Percentiles rank a stretch among this genome's conserved stretches.
phyloP scores from a whole-genome alignment of 2,888 invertebrate species.

The Pharmacophagus antenor region DNA sequence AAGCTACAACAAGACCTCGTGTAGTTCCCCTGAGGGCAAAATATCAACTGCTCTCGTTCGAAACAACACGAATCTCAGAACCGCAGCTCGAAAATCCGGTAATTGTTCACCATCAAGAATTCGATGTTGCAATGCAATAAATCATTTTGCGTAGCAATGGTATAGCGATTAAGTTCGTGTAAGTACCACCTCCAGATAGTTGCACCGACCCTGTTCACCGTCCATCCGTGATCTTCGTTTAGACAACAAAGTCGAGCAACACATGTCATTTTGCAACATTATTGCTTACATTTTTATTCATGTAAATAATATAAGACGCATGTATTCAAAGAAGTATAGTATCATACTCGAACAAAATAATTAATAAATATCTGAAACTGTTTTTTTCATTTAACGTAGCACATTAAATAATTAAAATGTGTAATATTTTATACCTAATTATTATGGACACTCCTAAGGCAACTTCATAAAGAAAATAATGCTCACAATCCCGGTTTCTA shows the following conservation, averaged over 20 bases:
- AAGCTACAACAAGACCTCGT: constrained; percentile 21
- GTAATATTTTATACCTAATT: too few relatives aligned
- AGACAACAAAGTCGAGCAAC: constrained; percentile 10
- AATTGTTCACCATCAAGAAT: constrained; percentile 27
- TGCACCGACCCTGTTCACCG: constrained; percentile 19
- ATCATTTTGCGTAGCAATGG: constrained; percentile 25
- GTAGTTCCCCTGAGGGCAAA: constrained; percentile 28
- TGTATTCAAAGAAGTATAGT: constrained; percentile 5
- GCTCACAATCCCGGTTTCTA: too few relatives aligned
- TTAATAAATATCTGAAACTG: background rate
- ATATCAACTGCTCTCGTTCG: constrained; percentile 22
- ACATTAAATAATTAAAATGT: too few relatives aligned
- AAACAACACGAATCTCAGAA: constrained; percentile 27
- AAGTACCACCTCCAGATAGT: constrained; percentile 23
- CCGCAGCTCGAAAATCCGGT: constrained; percentile 25
- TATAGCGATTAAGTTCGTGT: constrained; percentile 23
- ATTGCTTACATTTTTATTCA: constrained; percentile 4
- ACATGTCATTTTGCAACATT: constrained; percentile 18
- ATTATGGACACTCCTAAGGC: too few relatives aligned
- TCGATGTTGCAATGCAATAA: constrained; percentile 28
- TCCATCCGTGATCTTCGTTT: constrained; percentile 22
- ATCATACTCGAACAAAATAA: background rate
- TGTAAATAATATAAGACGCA: background rate
- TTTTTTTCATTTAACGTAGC: too few relatives aligned
- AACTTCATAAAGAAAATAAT: too few relatives aligned